Evolutionary conservation across 2,888 invertebrate genomes (phyloP).

Genomic region (Chalcosyrphus nemorum): DNA sequence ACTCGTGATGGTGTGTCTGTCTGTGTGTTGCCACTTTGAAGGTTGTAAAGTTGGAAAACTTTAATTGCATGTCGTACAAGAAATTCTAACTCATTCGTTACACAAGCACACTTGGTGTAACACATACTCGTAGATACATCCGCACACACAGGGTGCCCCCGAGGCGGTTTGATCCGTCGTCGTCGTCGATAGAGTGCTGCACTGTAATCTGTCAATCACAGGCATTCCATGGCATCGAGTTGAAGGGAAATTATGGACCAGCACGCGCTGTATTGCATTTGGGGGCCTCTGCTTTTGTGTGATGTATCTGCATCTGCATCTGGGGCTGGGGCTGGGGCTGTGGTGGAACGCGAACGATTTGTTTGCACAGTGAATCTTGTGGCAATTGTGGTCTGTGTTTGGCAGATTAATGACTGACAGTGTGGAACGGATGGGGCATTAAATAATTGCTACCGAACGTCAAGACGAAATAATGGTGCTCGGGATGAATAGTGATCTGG

Average conservation of each 20-base stretch:
- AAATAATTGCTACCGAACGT: conserved; percentile 71
- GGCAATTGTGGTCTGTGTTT: conserved; percentile 70
- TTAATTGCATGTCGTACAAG: conserved; percentile 68
- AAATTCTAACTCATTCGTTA: conserved; percentile 66
- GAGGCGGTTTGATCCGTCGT: conserved; percentile 44
- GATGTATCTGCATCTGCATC: conserved; percentile 34
- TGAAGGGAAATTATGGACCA: conserved; percentile 65
- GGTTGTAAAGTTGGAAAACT: conserved; percentile 63
- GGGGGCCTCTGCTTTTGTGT: background rate
- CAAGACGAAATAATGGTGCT: conserved; percentile 21
- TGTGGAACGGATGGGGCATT: conserved; percentile 70
- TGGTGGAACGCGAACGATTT: conserved; percentile 52
- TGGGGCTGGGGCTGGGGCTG: background rate
- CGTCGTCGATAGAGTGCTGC: conserved; percentile 60
- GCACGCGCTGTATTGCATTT: conserved; percentile 33
- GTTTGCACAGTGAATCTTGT: conserved; percentile 71
- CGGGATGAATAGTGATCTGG: conserved; percentile 61
- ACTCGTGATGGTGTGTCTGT: conserved; percentile 1
- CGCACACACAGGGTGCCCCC: background rate
- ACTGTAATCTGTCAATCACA: conserved; percentile 72
- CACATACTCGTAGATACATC: background rate
- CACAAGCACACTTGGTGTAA: background rate
- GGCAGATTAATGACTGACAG: conserved; percentile 73
- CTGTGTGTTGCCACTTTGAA: conserved; percentile 57
- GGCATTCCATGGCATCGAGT: conserved; percentile 38